Evolutionary conservation across 2,113 vertebrate genomes (phyloP), one percentile per base, ranked within the genome.

Genomic region (Amphiprion ocellaris): DNA sequence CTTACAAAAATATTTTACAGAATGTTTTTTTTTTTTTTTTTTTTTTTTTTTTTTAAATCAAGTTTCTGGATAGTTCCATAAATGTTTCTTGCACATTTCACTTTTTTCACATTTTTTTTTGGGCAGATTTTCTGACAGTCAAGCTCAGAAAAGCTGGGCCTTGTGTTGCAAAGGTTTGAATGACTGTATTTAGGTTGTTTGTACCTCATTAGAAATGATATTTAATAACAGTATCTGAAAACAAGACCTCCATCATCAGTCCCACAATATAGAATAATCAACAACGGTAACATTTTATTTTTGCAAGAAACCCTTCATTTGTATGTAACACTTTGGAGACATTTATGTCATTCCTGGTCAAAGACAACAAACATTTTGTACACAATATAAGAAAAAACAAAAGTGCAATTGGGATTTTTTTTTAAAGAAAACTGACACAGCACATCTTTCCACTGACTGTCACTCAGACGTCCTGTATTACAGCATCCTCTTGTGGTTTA

Each of bases 401-500:
- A 89, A 88, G 89, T 91, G 89, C 89, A 88, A 77, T 17, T 60
- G 28, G 41, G 23, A 68, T 69, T 72, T 33, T 26, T 26, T 66
- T 80, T 24, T 4, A 68, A 77, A 56, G 37, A 28, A 19, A 69
- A 52, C 41, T 44, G 41, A 66, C 41, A 19, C 65, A 53, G 11
- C 37, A 46, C 11, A 16, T 49, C 24, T 39, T 69, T 60, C 52
- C n/a, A 10, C 2, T 2, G 14, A 4, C 9, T 39, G 41, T 82
- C 55, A 50, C 52, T 62, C 33, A 53, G 7, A 77, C 82, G 26
- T 54, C 17, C 76, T 89, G 87, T 87, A 33, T 63, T 33, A 83
- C 64, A 76, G 83, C 71, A 10, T 89, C 93, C 87, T 89, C 94
- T 84, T 81, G 87, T 92, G 94, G 91, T 76, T 47, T 2, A 16